These are phyloP conservation scores for Acrossocheilus fasciatus DNA, from an alignment of 2,797 vertebrate species.

Conservation along the genomic window DNA sequence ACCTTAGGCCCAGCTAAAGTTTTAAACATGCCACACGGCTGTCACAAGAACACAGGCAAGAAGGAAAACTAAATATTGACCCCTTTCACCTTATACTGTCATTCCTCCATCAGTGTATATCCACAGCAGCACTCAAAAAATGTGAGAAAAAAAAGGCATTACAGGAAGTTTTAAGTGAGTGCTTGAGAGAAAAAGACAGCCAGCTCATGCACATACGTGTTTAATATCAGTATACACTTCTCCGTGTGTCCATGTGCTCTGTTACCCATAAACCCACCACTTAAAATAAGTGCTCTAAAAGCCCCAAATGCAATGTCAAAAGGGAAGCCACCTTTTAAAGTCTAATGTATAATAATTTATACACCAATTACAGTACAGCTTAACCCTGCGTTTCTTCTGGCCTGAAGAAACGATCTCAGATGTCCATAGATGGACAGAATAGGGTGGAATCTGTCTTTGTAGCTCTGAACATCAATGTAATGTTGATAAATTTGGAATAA, in stretches of 20 bases:
- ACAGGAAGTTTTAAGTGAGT: slow-evolving; percentile 23
- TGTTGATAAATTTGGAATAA: slow-evolving; percentile 13
- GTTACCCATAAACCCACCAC: slow-evolving; percentile 59
- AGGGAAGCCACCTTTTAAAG: slow-evolving; percentile 55
- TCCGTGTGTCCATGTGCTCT: slow-evolving; percentile 32
- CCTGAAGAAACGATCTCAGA: slow-evolving; percentile 52
- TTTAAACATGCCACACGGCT: slow-evolving; percentile 75
- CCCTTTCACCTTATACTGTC: slow-evolving; percentile 15
- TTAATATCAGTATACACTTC: slow-evolving; percentile 39
- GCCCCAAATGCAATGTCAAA: slow-evolving; percentile 55
- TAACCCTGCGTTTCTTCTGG: slow-evolving; percentile 18
- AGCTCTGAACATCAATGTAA: neutral
- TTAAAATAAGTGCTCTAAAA: slow-evolving; percentile 63
- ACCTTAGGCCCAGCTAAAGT: slow-evolving; percentile 4
- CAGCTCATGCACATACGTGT: slow-evolving; percentile 18
- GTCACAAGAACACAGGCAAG: slow-evolving; percentile 58
- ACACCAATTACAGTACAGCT: slow-evolving; percentile 42
- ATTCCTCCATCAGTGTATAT: slow-evolving; percentile 13
- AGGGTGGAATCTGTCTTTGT: slow-evolving; percentile 8
- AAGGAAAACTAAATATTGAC: slow-evolving; percentile 15
- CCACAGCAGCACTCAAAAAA: slow-evolving; percentile 14
- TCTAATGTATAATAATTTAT: slow-evolving; percentile 52
- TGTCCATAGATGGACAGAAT: slow-evolving; percentile 44
- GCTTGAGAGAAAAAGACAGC: slow-evolving; percentile 16
- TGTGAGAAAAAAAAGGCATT: slow-evolving; percentile 16